Evolutionary conservation across 1,140 invertebrate species (phyloP).

Genomic region (Brachionus sp.): DNA sequence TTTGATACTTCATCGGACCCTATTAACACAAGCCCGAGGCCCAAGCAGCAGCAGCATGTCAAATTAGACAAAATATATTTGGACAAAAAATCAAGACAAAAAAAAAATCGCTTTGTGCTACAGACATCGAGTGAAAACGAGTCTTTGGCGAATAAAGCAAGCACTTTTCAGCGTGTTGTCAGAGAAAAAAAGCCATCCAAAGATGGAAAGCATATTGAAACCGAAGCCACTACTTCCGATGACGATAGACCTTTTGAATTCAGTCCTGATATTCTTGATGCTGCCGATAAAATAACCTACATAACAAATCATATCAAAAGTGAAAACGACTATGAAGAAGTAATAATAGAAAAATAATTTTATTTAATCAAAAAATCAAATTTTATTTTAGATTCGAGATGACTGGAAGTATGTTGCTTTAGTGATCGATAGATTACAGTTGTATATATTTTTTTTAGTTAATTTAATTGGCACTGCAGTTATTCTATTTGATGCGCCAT

Average conservation of each 20-base stretch:
- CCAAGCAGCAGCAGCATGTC: not conserved
- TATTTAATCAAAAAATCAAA: constrained; percentile 4
- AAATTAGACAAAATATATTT: constrained; percentile 10
- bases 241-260: constrained; percentile 26
- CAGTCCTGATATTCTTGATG: constrained; percentile 31
- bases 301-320: constrained; percentile 76
- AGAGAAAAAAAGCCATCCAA: not conserved
- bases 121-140: constrained; percentile 19
- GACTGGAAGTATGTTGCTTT: constrained; percentile 50
- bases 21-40: not conserved
- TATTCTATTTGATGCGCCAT: constrained; percentile 45
- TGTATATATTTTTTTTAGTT: constrained; percentile 60
- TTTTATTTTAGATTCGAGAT: constrained; percentile 47
- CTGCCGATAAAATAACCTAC: constrained; percentile 41
- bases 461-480: constrained; percentile 56
- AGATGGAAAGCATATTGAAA: not conserved
- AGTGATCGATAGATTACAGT: constrained; percentile 57
- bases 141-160: not conserved
- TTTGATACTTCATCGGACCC: not conserved
- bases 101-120: not conserved
- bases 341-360: not conserved
- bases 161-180: not conserved
- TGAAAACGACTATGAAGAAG: constrained; percentile 68
- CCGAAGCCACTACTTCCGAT: not conserved
- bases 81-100: not conserved